Evolutionary conservation across 2,113 vertebrate species (phyloP).

Genomic region (Lynx canadensis): DNA sequence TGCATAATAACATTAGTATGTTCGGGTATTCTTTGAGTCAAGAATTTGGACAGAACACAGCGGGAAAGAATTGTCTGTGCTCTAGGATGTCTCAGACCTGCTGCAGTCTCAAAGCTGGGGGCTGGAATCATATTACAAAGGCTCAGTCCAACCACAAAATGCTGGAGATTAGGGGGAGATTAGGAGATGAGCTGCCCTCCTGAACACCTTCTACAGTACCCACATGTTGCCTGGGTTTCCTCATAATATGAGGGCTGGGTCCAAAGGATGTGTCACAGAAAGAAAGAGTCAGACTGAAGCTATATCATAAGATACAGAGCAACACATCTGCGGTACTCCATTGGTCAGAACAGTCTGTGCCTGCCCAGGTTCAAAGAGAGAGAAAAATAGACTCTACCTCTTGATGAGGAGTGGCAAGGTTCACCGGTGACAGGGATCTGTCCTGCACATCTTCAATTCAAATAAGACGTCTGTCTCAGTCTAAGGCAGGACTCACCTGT

Average conservation of each 20-base stretch:
- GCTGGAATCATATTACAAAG: background rate
- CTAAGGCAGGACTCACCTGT: background rate
- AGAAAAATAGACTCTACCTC: background rate
- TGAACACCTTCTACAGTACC: background rate
- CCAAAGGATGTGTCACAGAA: background rate
- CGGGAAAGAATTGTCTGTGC: background rate
- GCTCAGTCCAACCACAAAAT: background rate
- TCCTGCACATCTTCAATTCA: background rate
- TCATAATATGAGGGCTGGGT: background rate
- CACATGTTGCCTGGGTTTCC: background rate
- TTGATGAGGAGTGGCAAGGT: background rate
- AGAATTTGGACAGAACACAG: background rate
- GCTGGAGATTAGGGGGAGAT: too few species aligned
- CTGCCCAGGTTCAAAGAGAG: background rate
- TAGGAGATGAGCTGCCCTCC: background rate
- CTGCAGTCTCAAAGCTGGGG: background rate
- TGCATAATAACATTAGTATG: background rate
- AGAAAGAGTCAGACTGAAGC: background rate
- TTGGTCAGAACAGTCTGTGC: background rate
- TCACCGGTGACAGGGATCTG: background rate
- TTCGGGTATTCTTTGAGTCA: background rate
- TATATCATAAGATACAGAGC: background rate
- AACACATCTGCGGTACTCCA: background rate
- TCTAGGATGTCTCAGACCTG: background rate
- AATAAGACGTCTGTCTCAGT: background rate